Base-by-base conservation (phyloP, 2,797 vertebrate genomes). In the Adrianichthys oophorus region DNA sequence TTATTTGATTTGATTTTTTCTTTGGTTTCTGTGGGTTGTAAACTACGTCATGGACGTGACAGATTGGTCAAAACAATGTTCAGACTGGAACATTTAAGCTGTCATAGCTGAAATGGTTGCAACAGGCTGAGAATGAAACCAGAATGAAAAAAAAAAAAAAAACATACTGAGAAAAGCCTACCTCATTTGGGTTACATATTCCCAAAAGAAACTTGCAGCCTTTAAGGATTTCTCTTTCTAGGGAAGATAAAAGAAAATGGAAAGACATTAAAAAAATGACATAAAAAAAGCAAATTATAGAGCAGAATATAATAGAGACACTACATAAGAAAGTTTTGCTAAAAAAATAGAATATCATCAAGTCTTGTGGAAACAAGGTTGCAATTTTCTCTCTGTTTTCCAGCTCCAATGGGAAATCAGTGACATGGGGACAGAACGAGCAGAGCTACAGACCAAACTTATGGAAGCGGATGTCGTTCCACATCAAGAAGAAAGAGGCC, bases 401-500 rank as follows among this genome's bases (percentile, higher is more conserved):
- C 88, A 98, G 98, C 77, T 95, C 98, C 51, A 99, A 99, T 2
- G 96, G 97, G 6, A 98, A 98, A 85, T 96, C 96, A 0, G 93
- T 96, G 63, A 93, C 94, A 1, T 99, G 98, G 98, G 91, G 93
- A 2, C 95, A 96, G 84, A 97, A 93, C 0, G 96, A 98, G 74
- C 93, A 89, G 61, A 90, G 90, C 82, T 89, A 95, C 78, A 92
- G 96, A 37, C 95, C 96, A 6, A 98, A 95, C 85, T 89, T 99
- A 51, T 99, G 97, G 97, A 98, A 99, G 81, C 86, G 97, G 49
- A 84, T 99, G 77, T 98, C 98, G 1, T 87, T 99, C 65, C 97
- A 99, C 45, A 96, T 99, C 76, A 98, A 97, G 90, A 98, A 95
- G 69, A 97, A 96, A 46, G 96, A 96, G 44, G 90, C 92, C 1